Evolutionary conservation across 2,113 vertebrate species (phyloP).

Genomic region (Gorsachius goisagi): DNA sequence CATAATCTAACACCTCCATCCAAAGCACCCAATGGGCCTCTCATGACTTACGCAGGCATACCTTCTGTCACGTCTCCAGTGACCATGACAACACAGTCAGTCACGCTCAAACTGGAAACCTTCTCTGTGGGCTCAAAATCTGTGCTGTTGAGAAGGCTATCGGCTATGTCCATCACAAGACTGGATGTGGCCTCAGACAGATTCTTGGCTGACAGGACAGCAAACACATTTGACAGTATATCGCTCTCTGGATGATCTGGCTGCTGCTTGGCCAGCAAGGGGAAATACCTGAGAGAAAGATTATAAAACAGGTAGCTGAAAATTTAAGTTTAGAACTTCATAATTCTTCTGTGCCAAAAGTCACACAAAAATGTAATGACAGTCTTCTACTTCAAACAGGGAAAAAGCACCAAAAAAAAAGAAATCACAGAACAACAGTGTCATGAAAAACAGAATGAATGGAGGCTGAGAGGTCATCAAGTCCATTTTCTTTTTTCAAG

Average conservation of each 20-base stretch:
- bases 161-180: slow-evolving; percentile 88
- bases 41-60: slow-evolving; percentile 11
- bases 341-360: not conserved
- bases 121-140: slow-evolving; percentile 83
- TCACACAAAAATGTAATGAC: not conserved
- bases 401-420: not conserved
- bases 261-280: slow-evolving; percentile 88
- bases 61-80: slow-evolving; percentile 63
- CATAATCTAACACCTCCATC: not conserved
- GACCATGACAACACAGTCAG: slow-evolving; percentile 64
- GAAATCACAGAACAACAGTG: not conserved
- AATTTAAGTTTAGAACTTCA: not conserved
- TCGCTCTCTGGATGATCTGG: slow-evolving; percentile 82
- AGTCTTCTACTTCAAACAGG: not conserved
- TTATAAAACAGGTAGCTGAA: not conserved
- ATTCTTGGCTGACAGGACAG: slow-evolving; percentile 87
- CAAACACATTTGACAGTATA: slow-evolving; percentile 87
- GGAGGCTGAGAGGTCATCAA: not conserved
- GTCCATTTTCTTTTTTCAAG: not conserved
- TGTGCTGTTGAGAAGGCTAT: slow-evolving; percentile 82
- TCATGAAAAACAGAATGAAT: not conserved
- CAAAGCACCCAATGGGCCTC: not conserved
- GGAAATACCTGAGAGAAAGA: slow-evolving; percentile 83
- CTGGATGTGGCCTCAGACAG: slow-evolving; percentile 76
- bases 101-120: slow-evolving; percentile 71